These are phyloP conservation scores for Mythimna ferrago DNA, from an alignment of 2,888 invertebrate species.

Conservation along the genomic window DNA sequence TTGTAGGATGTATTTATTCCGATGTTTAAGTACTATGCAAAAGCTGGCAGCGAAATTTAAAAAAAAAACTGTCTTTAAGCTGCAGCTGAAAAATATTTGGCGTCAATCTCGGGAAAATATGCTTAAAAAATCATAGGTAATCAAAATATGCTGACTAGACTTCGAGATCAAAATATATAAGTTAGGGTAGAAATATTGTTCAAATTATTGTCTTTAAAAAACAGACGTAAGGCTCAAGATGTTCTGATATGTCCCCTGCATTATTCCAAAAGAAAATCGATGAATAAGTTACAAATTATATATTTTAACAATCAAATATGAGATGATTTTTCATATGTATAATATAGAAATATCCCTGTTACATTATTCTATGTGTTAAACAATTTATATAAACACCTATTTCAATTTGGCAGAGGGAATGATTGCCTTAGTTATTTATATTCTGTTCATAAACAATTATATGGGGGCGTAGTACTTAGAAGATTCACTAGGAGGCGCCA, in stretches of 20 bases:
- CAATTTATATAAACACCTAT: slow-evolving; percentile 53
- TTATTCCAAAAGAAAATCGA: slow-evolving; percentile 44
- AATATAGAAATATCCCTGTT: slow-evolving; percentile 59
- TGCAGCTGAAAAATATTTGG: slow-evolving; percentile 21
- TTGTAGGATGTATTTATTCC: slow-evolving; percentile 12
- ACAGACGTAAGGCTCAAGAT: slow-evolving; percentile 51
- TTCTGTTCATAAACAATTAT: slow-evolving; percentile 37
- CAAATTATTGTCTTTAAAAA: slow-evolving; percentile 63
- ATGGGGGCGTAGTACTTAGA: slow-evolving; percentile 5
- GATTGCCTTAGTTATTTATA: slow-evolving; percentile 33
- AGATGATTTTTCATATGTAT: slow-evolving; percentile 33
- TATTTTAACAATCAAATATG: slow-evolving; percentile 42
- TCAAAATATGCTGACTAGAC: slow-evolving; percentile 59
- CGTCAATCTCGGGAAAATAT: slow-evolving; percentile 26
- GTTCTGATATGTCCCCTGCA: slow-evolving; percentile 65
- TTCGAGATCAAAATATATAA: slow-evolving; percentile 58
- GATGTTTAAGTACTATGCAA: slow-evolving; percentile 1
- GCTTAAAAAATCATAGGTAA: not conserved
- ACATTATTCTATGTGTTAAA: slow-evolving; percentile 48
- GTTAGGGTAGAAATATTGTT: slow-evolving; percentile 26
- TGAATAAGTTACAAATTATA: slow-evolving; percentile 35
- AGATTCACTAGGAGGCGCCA: slow-evolving; percentile 26
- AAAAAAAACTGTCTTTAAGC: slow-evolving; percentile 1
- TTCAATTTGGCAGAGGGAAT: slow-evolving; percentile 63
- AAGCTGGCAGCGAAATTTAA: slow-evolving; percentile 20